phyloP scores from a whole-genome alignment of 1,140 invertebrate species.

The Phenacoccus solenopsis region DNA sequence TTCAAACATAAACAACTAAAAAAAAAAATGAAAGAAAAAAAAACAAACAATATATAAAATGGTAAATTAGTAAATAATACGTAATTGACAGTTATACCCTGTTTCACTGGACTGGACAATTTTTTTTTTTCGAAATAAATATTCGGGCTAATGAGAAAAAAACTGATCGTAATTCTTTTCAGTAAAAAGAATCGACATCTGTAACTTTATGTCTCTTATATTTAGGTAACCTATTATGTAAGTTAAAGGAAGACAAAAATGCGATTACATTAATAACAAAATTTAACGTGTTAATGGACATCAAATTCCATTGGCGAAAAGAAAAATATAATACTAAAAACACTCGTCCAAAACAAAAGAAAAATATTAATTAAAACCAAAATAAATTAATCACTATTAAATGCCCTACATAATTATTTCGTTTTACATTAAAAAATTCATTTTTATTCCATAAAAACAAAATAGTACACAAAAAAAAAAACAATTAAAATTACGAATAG shows the following conservation, averaged over 20 bases:
- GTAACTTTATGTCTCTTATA: background rate
- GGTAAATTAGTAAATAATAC: background rate
- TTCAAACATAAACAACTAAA: background rate
- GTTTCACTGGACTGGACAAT: background rate
- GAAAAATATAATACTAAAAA: slow-evolving; percentile 1
- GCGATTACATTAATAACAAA: background rate
- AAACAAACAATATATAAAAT: background rate
- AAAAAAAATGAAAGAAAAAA: background rate
- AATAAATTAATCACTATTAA: background rate
- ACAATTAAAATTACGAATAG: too few species aligned
- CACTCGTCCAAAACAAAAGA: background rate
- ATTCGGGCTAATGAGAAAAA: background rate
- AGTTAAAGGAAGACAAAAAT: background rate
- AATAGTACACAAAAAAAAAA: too few species aligned
- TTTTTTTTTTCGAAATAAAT: background rate
- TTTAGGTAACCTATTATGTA: background rate
- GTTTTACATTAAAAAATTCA: too few species aligned
- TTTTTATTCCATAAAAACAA: slow-evolving; percentile 1
- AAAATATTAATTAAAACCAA: background rate
- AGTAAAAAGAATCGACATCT: too few species aligned
- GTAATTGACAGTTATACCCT: slow-evolving; percentile 12
- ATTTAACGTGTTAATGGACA: background rate
- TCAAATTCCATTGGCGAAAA: background rate
- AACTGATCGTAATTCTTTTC: background rate
- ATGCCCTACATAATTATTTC: background rate